Base-by-base conservation (phyloP, 2,888 invertebrate species). In the Mellilla xanthometata region DNA sequence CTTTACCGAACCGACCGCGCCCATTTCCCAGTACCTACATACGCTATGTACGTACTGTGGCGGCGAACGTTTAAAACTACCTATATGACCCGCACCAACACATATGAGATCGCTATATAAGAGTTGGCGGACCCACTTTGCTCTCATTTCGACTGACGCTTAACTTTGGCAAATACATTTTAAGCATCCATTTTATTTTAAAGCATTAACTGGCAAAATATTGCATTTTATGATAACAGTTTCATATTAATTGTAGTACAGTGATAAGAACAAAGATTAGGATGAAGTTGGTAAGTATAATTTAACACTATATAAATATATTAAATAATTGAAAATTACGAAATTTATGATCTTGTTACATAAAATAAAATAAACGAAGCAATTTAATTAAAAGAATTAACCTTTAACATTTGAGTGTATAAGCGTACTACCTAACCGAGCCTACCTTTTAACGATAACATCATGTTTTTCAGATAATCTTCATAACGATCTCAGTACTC, bases 21-120 rank as follows among this genome's bases (percentile, higher is more conserved):
- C 87, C 83, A 82, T 75, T 26, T 32, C 31, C 49, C 62, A 64
- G 58, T 58, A 50, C 1, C 7, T 24, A 24, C 24, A 2, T 3
- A n/a, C 24, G 2, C 7, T 45, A 12, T 7, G 52, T 57, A 50
- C 45, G 39, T 45, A 50, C 50, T 42, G 58, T 61, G 61, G 66
- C 71, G 73, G 88, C 86, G 88, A 88, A 85, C 76, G 89, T 83
- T 73, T 85, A 88, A 87, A 89, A 85, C 74, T 81, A 19, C 15
- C 15, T 6, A 19, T 8, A 68, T 79, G 80, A 85, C 88, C 83
- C 76, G 88, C 80, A 88, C 88, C 85, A 87, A 88, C 89, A 88
- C 87, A 88, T 81, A 86, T 88, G 88, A 81, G 76, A 75, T 81
- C 70, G 74, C 80, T 88, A 89, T 89, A 89, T 87, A 89, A 89